These are phyloP conservation scores for Buceros bicornis DNA, from an alignment of 2,797 vertebrate genomes.

Conservation along the genomic window DNA sequence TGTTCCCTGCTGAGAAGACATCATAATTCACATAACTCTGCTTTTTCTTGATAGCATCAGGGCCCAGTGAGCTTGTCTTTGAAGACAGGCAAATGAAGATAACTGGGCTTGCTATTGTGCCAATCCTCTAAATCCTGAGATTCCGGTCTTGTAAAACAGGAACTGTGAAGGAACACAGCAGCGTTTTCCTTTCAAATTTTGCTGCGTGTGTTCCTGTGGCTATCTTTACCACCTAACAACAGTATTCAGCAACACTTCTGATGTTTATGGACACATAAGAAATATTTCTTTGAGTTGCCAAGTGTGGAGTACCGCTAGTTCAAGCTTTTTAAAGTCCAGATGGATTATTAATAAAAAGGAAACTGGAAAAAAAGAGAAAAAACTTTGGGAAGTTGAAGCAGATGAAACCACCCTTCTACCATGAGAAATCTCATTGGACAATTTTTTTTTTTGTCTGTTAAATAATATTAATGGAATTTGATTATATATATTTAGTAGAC, in stretches of 20 bases:
- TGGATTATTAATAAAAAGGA: neutral
- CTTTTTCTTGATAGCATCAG: neutral
- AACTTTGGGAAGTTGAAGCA: neutral
- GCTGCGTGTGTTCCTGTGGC: neutral
- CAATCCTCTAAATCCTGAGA: neutral
- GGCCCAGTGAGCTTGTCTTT: neutral
- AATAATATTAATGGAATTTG: neutral
- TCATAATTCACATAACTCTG: neutral
- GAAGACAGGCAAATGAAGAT: neutral
- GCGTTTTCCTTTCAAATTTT: neutral
- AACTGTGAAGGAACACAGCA: neutral
- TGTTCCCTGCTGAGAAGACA: neutral
- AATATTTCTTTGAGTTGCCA: neutral
- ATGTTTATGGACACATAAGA: neutral
- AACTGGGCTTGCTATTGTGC: neutral
- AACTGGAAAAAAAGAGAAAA: neutral
- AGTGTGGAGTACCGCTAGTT: neutral
- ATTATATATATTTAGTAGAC: neutral
- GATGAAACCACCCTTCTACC: neutral
- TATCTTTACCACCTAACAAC: neutral
- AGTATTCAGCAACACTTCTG: neutral
- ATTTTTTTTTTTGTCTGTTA: neutral
- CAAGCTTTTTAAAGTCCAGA: neutral
- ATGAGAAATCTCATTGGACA: neutral
- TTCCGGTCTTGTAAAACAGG: neutral